These are phyloP conservation scores for Rhombomys opimus DNA, from an alignment of 2,113 vertebrate species.

Conservation along the genomic window DNA sequence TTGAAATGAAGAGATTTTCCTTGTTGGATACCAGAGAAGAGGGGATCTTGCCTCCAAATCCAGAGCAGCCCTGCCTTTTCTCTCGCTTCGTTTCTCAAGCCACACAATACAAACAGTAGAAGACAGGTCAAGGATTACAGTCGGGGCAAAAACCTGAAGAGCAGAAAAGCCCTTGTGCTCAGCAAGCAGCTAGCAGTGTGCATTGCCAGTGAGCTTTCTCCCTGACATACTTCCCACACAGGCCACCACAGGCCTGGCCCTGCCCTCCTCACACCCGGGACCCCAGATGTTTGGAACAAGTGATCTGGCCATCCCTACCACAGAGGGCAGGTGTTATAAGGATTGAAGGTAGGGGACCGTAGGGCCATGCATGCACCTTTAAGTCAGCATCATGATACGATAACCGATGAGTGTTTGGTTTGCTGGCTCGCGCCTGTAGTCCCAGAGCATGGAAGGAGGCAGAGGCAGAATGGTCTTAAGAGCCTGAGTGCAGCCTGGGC, in stretches of 20 bases:
- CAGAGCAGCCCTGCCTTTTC: not conserved
- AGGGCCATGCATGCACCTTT: too few species aligned
- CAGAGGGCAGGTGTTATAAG: not conserved
- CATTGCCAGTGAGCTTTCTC: not conserved
- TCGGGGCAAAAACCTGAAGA: not conserved
- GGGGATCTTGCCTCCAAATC: not conserved
- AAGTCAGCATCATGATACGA: not conserved
- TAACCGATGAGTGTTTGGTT: accelerated
- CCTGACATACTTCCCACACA: not conserved
- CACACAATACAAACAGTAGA: conserved; percentile 43
- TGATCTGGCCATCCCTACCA: not conserved
- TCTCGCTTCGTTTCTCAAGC: conserved; percentile 36
- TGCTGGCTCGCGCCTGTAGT: not conserved
- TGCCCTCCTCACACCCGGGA: not conserved
- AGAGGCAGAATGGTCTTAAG: not conserved
- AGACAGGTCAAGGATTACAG: not conserved
- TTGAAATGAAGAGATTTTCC: not conserved
- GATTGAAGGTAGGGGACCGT: not conserved
- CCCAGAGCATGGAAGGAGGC: not conserved
- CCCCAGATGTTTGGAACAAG: not conserved
- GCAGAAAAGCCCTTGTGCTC: conserved; percentile 37
- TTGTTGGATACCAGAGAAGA: not conserved
- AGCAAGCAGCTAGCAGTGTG: conserved; percentile 20
- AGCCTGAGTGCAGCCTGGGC: not conserved
- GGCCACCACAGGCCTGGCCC: not conserved